Evolutionary conservation across 2,113 vertebrate species (phyloP).

Genomic region (Ptyas mucosa): DNA sequence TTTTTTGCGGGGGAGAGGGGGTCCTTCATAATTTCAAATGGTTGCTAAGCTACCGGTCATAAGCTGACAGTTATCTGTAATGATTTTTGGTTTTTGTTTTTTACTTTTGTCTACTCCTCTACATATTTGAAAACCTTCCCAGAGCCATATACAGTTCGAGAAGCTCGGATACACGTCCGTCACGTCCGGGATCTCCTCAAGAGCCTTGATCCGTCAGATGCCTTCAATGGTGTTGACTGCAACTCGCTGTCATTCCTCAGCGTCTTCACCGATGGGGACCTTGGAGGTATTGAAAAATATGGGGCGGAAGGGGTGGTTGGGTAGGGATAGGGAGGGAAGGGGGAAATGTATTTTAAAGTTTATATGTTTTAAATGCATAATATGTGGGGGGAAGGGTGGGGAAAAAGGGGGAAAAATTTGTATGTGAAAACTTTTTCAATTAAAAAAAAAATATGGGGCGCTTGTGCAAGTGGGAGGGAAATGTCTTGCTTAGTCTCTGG

Average conservation of each 20-base stretch:
- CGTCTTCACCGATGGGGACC: slow-evolving; percentile 93
- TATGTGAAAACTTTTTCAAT: no score
- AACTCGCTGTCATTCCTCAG: slow-evolving; percentile 95
- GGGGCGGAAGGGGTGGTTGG: no score
- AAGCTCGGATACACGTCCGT: slow-evolving; percentile 96
- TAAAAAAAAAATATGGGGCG: no score
- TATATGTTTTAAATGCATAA: no score
- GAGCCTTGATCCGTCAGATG: slow-evolving; percentile 93
- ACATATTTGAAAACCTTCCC: background rate
- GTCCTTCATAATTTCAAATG: background rate
- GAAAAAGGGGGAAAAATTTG: no score
- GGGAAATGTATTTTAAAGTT: no score
- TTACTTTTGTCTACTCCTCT: background rate
- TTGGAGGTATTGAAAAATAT: slow-evolving; percentile 80
- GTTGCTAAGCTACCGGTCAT: background rate
- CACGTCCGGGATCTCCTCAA: slow-evolving; percentile 97
- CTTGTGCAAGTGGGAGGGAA: background rate
- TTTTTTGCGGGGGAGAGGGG: no score
- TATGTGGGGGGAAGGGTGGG: no score
- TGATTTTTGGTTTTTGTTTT: background rate
- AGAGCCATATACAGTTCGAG: slow-evolving; percentile 96
- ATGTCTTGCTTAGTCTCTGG: background rate
- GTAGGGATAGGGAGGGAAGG: no score
- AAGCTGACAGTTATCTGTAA: background rate
- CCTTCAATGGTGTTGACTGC: slow-evolving; percentile 98